A percentile compares a stretch with the other conserved stretches of the same genome.
These are phyloP conservation scores for Masticophis lateralis DNA, from an alignment of 2,797 vertebrate genomes.

Conservation along the genomic window DNA sequence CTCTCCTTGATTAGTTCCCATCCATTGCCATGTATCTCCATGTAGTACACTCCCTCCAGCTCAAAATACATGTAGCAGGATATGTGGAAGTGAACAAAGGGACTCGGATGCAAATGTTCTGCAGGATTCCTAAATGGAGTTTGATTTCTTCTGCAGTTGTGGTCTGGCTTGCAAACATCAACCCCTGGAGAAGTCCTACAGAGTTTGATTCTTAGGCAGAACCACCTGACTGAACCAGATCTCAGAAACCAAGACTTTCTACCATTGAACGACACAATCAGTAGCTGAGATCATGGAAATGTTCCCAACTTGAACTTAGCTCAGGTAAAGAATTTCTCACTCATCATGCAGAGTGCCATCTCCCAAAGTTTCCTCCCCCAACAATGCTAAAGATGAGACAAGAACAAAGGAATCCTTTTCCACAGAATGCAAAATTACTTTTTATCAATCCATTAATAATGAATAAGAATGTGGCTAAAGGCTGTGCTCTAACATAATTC, in stretches of 20 bases:
- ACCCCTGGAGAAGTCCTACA: background rate
- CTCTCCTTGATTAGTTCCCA: background rate
- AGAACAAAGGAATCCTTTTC: background rate
- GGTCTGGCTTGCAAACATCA: background rate
- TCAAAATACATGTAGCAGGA: background rate
- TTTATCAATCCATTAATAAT: background rate
- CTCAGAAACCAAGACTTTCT: background rate
- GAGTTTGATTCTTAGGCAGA: background rate
- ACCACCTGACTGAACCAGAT: background rate
- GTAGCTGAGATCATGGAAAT: background rate
- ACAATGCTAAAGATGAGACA: background rate
- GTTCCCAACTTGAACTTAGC: background rate
- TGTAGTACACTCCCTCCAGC: background rate
- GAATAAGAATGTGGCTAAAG: background rate
- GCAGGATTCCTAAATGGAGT: background rate
- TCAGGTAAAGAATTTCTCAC: background rate
- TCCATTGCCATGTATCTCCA: background rate
- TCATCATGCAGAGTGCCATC: background rate
- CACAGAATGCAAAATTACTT: background rate
- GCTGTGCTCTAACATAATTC: background rate
- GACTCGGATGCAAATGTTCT: background rate
- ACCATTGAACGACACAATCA: background rate
- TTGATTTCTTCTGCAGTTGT: background rate
- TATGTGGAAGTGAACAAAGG: background rate
- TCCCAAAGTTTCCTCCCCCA: background rate